Base-by-base conservation (phyloP, 1,140 invertebrate species). In the Trichonephila clavipes region DNA sequence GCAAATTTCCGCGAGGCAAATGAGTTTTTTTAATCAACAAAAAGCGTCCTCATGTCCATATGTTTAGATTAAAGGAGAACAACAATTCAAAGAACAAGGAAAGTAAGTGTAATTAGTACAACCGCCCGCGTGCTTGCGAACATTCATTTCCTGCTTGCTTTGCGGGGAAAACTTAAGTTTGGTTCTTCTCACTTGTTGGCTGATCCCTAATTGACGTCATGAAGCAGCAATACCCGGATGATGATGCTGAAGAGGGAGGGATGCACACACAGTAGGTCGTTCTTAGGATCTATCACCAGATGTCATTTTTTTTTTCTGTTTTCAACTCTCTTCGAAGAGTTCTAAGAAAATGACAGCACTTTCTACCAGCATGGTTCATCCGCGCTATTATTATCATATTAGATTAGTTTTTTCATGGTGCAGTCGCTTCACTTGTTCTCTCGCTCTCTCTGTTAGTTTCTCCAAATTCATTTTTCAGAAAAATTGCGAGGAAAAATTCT, bases 61-160 rank as follows among this genome's bases (percentile, higher is more conserved):
- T n/a, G 12, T 24, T 51, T 85, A 59, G 51, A 85, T 58, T 59
- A 59, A 58, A 58, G 24, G 58, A 59, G 44, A 88, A 66, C 51
- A 51, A 85, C 24, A 85, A 40, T 51, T 61, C 58, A 40, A 58
- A 64, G 28, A 66, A 88, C 21, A 44, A 88, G 34, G 62, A 88
- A 40, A 12, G 86, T 34, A 61, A 88, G 86, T 62, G 59, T 90
- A 90, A 90, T 90, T 90, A 90, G 89, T 51, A 81, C 69, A 61
- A n/a, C 44, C 24, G 77, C 7, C 59, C 19, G 59, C 40, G 89
- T 82, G 77, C 51, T 81, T 62, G 34, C 40, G 89, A 61, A 61
- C 51, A 61, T 62, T 44, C 72, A 90, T 90, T 90, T 90, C 89
- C 89, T 82, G 72, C 51, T 61, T 51, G 40, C 72, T 21, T 24